Percentiles rank a stretch among this genome's conserved stretches.
These are phyloP conservation scores for Drosophila parvula DNA, from an alignment of 1,140 invertebrate genomes.

Conservation along the genomic window DNA sequence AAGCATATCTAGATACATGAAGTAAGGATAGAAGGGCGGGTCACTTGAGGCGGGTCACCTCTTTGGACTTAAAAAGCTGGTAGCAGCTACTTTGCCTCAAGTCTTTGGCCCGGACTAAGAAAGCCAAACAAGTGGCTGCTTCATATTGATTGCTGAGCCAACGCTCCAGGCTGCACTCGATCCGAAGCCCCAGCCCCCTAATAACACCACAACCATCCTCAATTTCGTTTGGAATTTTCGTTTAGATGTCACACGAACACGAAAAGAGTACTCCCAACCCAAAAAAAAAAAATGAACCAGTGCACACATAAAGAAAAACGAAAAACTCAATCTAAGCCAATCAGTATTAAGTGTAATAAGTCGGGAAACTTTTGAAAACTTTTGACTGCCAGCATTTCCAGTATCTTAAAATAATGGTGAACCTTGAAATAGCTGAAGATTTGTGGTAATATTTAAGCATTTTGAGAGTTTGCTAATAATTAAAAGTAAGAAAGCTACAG, in stretches of 20 bases:
- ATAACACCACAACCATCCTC: not conserved
- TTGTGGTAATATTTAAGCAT: not conserved
- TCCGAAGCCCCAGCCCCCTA: not conserved
- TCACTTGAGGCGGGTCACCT: constrained; percentile 59
- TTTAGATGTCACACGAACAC: constrained; percentile 55
- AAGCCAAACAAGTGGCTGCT: constrained; percentile 77
- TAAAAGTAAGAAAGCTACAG: not conserved
- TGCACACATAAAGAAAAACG: constrained; percentile 19
- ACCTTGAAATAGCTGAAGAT: not conserved
- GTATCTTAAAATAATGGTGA: not conserved
- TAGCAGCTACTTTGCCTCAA: constrained; percentile 44
- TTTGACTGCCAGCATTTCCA: not conserved
- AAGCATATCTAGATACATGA: constrained; percentile 4
- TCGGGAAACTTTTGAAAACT: not conserved
- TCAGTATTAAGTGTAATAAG: constrained; percentile 3
- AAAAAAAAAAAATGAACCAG: constrained; percentile 1
- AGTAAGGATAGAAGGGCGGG: constrained; percentile 1
- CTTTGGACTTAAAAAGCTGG: constrained; percentile 10
- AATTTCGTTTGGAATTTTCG: constrained; percentile 51
- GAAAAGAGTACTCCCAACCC: not conserved
- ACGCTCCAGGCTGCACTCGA: constrained; percentile 29
- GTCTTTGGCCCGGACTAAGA: constrained; percentile 54
- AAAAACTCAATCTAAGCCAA: constrained; percentile 16
- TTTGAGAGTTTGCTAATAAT: not conserved
- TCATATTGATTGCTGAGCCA: constrained; percentile 73